Percentiles rank a stretch among this genome's conserved stretches.
phyloP scores from a whole-genome alignment of 2,888 invertebrate genomes.

The Fragum fragum region DNA sequence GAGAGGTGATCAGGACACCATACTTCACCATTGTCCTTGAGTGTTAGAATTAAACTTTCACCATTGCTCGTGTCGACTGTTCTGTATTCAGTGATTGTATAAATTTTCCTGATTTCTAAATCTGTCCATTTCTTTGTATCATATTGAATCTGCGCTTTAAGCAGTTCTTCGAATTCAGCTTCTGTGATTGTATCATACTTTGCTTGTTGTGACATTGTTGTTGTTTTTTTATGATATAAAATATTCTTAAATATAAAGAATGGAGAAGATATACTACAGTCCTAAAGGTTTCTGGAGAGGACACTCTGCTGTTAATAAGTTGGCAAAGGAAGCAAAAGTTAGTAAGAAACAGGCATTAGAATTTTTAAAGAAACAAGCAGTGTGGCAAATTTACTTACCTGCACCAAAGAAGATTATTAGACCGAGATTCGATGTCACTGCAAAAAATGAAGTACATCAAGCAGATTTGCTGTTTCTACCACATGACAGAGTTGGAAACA shows the following conservation, averaged over 20 bases:
- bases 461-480: slow-evolving; percentile 17
- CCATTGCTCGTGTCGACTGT: slow-evolving; percentile 34
- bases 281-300: slow-evolving; percentile 54
- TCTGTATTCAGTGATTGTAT: slow-evolving; percentile 31
- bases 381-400: slow-evolving; percentile 58
- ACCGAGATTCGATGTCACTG: slow-evolving; percentile 56
- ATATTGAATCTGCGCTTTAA: slow-evolving; percentile 37
- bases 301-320: slow-evolving; percentile 39
- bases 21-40: slow-evolving; percentile 39
- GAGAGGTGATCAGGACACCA: slow-evolving; percentile 37
- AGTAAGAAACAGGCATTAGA: slow-evolving; percentile 42
- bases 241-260: slow-evolving; percentile 28
- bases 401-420: slow-evolving; percentile 56
- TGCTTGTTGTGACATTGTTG: slow-evolving; percentile 20
- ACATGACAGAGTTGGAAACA: slow-evolving; percentile 46
- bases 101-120: slow-evolving; percentile 41
- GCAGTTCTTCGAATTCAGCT: slow-evolving; percentile 38
- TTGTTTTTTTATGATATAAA: slow-evolving; percentile 23
- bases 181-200: slow-evolving; percentile 28
- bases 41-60: slow-evolving; percentile 28
- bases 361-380: slow-evolving; percentile 39
- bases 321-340: slow-evolving; percentile 47
- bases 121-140: slow-evolving; percentile 44
- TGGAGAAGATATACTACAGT: slow-evolving; percentile 50
- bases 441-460: slow-evolving; percentile 21